Evolutionary conservation across 2,888 invertebrate species (phyloP).

Genomic region (Eudemis profundana): DNA sequence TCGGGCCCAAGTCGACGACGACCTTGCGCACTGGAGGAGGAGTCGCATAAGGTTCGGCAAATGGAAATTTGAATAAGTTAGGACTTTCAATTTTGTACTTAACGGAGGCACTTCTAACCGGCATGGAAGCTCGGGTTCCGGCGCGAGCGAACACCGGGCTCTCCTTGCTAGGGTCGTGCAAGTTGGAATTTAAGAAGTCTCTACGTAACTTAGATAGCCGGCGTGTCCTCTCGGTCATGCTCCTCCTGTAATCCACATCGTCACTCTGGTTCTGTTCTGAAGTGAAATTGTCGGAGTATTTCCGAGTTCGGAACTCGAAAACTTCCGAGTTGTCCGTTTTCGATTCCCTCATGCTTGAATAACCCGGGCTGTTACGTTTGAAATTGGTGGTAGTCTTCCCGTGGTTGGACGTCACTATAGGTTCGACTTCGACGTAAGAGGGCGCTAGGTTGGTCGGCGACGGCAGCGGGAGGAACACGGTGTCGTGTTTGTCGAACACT

Average conservation of each 20-base stretch:
- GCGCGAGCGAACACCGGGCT: constrained; percentile 66
- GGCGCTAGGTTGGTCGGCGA: constrained; percentile 65
- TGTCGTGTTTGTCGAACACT: constrained; percentile 81
- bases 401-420: constrained; percentile 77
- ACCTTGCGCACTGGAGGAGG: constrained; percentile 75
- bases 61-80: constrained; percentile 80
- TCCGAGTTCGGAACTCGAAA: constrained; percentile 75
- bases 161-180: constrained; percentile 72
- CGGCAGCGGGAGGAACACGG: constrained; percentile 77
- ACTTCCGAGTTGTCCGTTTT: constrained; percentile 67
- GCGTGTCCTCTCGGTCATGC: constrained; percentile 76
- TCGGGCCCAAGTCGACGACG: constrained; percentile 66
- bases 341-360: constrained; percentile 80
- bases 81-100: constrained; percentile 80
- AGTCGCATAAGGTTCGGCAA: constrained; percentile 80
- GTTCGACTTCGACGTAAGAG: constrained; percentile 68
- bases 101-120: constrained; percentile 63
- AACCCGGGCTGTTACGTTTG: constrained; percentile 74
- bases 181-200: constrained; percentile 77
- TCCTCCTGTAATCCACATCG: constrained; percentile 76
- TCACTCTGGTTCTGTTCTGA: constrained; percentile 78
- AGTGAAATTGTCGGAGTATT: constrained; percentile 80
- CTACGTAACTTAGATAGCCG: constrained; percentile 75
- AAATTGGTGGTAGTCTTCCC: constrained; percentile 78
- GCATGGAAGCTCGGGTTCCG: constrained; percentile 75